Base-by-base conservation (phyloP, 2,888 invertebrate species). In the Cheilosia urbana region DNA sequence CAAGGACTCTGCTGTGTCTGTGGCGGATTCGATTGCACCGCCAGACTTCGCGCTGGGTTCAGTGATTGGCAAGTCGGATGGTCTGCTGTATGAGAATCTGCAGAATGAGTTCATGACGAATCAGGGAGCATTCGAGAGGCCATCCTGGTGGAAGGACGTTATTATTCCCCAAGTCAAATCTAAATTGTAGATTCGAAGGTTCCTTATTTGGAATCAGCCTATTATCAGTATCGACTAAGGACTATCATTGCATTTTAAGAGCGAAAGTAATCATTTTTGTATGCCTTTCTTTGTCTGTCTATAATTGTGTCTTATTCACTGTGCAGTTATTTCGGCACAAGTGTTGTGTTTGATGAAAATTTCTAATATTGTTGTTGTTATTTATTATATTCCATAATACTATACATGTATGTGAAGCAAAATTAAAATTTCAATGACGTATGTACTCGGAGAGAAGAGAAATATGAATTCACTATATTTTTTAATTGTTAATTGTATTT, bases 41-140 rank as follows among this genome's bases (percentile, higher is more conserved):
- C 96, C 98, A 0, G 98, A 98, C 93, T 98, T 96, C 91, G 95
- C 97, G 42, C 93, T 98, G 15, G 96, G 97, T 92, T 98, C 98
- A 30, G 95, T 96, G 42, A 93, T 98, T 19, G 98, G 97, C 66
- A 94, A 93, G 89, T 95, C 97, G 34, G 96, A 98, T 93, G 98
- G 98, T 87, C 82, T 91, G 30, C 88, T 91, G 63, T 97, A 88
- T 91, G 95, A 96, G 91, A 95, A 96, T 90, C 93, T 97, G 17
- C 95, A 96, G 90, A 94, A 94, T 82, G 94, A 94, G 83, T 94
- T 96, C 91, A 95, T 95, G 93, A 94, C 95, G 87, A 94, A 95
- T 88, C 94, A 94, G 0, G 95, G 95, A 5, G 95, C 94, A 1
- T 94, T 95, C 91, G 95, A 95, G 88, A 93, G 96, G 68, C 95